These are phyloP conservation scores for Tiliqua scincoides DNA, from an alignment of 2,113 vertebrate species.

Conservation along the genomic window DNA sequence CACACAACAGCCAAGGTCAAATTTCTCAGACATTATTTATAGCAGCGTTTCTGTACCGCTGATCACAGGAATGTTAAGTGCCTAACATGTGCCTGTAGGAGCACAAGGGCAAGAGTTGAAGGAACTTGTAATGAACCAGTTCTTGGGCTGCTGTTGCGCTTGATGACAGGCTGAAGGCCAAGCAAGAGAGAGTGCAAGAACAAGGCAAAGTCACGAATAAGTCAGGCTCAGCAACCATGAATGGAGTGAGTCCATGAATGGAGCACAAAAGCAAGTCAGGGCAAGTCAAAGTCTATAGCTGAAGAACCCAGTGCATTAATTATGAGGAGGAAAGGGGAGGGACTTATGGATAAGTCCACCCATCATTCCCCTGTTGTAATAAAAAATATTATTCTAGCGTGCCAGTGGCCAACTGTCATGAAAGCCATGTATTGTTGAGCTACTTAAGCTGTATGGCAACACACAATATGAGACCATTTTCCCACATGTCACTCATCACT, in stretches of 20 bases:
- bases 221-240: too few species aligned
- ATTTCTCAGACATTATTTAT: conserved; percentile 61
- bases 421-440: too few species aligned
- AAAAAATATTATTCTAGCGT: too few species aligned
- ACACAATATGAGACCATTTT: neutral
- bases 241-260: neutral
- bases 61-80: neutral
- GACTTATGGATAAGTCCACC: too few species aligned
- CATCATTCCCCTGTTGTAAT: too few species aligned
- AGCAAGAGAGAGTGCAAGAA: neutral
- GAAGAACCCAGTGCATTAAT: neutral
- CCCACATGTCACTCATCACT: neutral
- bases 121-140: neutral
- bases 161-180: neutral
- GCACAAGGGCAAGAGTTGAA: neutral
- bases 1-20: conserved; percentile 49
- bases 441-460: too few species aligned
- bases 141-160: neutral
- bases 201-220: neutral
- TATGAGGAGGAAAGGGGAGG: neutral
- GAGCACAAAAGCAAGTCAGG: neutral
- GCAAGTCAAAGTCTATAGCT: neutral
- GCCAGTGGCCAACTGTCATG: too few species aligned
- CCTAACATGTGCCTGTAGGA: neutral
- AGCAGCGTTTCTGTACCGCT: conserved; percentile 23